Evolutionary conservation across 2,797 vertebrate genomes (phyloP), one percentile per base, ranked within the genome.

Genomic region (Delichon dasypus): DNA sequence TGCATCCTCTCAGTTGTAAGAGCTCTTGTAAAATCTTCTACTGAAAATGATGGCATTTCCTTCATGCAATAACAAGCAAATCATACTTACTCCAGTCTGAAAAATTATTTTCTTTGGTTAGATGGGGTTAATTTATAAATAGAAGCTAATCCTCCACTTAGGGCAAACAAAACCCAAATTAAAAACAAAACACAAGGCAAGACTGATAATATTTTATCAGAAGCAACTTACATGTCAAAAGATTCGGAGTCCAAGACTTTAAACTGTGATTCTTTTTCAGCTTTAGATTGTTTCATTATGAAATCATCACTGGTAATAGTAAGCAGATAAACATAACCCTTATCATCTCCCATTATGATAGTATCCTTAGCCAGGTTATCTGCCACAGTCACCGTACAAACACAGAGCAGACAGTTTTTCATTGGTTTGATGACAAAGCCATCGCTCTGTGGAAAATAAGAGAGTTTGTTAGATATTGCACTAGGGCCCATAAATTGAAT

Each of bases 311-410:
- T 96, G 18, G 91, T 97, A 60, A 98, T 23, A 18, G 97, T 96
- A 94, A 97, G 97, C 47, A 92, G 95, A 55, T 71, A 97, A 68
- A 98, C 96, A 65, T 94, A 97, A 65, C 98, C 98, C 16, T 96
- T 97, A 42, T 98, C 96, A 73, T 98, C 98, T 55, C 98, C 98
- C 55, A 98, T 79, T 71, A 98, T 94, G 58, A 98, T 94, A 42
- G 95, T 96, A 40, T 98, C 98, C 57, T 94, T 83, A 90, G 95
- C 72, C 44, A 92, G 34, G 10, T 97, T 81, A 66, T 97, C 92
- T 15, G 95, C 22, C 5, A 64, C 5, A 16, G 95, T 90, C 45
- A 97, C 95, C 6, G 84, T 87, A n/a, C 93, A 98, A 88, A 98
- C 91, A 30, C 97, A 98, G 29, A 97, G 93, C 42, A 98, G 89